phyloP scores from a whole-genome alignment of 1,140 invertebrate genomes.

The Ctenoplectra terminalis region DNA sequence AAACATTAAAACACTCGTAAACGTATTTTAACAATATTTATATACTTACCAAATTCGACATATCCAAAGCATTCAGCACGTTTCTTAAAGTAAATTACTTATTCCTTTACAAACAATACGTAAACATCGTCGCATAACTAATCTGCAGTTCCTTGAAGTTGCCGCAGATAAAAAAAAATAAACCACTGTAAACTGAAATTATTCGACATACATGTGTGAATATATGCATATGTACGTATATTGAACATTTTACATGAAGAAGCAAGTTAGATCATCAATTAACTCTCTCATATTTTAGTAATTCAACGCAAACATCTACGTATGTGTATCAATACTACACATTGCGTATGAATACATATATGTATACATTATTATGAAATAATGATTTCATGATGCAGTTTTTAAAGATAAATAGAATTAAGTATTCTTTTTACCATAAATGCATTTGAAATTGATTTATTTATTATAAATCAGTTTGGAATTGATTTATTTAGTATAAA shows the following conservation, averaged over 20 bases:
- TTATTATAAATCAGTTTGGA: no score
- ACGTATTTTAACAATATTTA: neutral
- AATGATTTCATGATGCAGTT: neutral
- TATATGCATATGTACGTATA: neutral
- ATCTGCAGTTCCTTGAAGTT: slow-evolving; percentile 44
- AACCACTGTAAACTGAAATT: slow-evolving; percentile 9
- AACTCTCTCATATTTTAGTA: neutral
- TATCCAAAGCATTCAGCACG: slow-evolving; percentile 62
- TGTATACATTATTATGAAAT: neutral
- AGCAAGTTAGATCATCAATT: neutral
- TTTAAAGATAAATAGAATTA: no score
- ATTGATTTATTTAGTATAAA: no score
- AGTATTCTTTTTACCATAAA: no score
- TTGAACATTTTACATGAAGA: neutral
- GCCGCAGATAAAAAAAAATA: slow-evolving; percentile 25
- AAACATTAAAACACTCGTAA: neutral
- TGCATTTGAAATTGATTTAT: no score
- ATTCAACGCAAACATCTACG: neutral
- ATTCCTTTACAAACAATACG: slow-evolving; percentile 28
- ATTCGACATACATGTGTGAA: neutral
- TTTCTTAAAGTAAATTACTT: slow-evolving; percentile 50
- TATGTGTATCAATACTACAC: neutral
- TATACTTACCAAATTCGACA: slow-evolving; percentile 68
- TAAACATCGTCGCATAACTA: slow-evolving; percentile 35
- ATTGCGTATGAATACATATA: neutral